Evolutionary conservation across 2,888 invertebrate species (phyloP).

Genomic region (Drosophila nr. perissopoda): DNA sequence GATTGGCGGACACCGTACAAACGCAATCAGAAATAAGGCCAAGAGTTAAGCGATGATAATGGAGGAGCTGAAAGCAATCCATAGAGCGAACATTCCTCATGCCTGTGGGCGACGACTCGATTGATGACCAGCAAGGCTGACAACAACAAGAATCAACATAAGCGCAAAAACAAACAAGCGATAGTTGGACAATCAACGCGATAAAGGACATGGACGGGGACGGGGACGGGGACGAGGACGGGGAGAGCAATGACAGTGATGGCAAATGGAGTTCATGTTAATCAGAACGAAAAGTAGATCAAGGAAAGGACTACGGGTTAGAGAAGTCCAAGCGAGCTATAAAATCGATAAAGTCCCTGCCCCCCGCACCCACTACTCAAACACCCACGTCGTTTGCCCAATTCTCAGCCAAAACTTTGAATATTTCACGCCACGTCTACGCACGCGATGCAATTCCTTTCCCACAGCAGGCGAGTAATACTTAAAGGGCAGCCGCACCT

Average conservation of each 20-base stretch:
- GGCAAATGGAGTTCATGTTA: constrained; percentile 33
- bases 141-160: constrained; percentile 58
- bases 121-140: constrained; percentile 30
- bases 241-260: constrained; percentile 7
- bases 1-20: constrained; percentile 16
- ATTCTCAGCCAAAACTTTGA: constrained; percentile 47
- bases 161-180: constrained; percentile 44
- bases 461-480: constrained; percentile 26
- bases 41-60: constrained; percentile 36
- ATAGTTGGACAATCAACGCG: constrained; percentile 27
- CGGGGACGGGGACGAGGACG: rapidly evolving
- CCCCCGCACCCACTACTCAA: not conserved
- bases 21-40: constrained; percentile 12
- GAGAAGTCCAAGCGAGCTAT: constrained; percentile 9
- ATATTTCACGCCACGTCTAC: constrained; percentile 51
- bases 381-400: constrained; percentile 10
- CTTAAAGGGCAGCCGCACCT: constrained; percentile 55
- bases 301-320: not conserved
- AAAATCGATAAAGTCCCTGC: constrained; percentile 57
- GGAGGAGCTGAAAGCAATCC: constrained; percentile 23
- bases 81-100: not conserved
- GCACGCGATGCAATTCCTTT: constrained; percentile 64
- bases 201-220: no score
- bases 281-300: not conserved
- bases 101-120: constrained; percentile 32